Conservation (phyloP, 2,888 invertebrate genomes). For the Acanthacorydalis orientalis region DNA sequence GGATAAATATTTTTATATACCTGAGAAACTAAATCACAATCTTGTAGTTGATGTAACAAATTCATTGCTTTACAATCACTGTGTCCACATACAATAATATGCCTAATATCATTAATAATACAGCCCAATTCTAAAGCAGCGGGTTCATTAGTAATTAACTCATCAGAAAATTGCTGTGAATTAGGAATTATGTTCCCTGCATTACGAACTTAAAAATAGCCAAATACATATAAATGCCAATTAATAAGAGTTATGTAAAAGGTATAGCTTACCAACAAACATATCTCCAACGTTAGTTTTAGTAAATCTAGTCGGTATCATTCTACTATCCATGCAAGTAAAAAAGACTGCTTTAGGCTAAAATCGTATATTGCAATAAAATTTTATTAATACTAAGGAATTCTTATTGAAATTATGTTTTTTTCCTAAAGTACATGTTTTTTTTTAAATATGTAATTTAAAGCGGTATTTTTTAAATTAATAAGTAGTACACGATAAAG, state of each 20-base stretch:
- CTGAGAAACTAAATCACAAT: slow-evolving; percentile 56
- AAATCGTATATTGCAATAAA: slow-evolving; percentile 20
- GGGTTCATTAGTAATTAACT: slow-evolving; percentile 84
- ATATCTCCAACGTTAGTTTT: slow-evolving; percentile 93
- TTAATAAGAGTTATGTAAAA: background rate
- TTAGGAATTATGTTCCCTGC: slow-evolving; percentile 93
- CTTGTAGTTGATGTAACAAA: slow-evolving; percentile 65
- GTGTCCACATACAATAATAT: slow-evolving; percentile 92
- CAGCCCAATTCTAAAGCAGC: slow-evolving; percentile 92
- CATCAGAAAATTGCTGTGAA: slow-evolving; percentile 71
- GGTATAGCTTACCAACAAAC: slow-evolving; percentile 64
- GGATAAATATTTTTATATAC: too few relatives aligned
- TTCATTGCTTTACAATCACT: slow-evolving; percentile 99
- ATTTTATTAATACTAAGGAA: background rate
- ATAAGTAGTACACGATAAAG: background rate
- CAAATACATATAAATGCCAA: background rate
- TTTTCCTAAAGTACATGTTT: background rate
- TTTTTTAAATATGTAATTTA: background rate
- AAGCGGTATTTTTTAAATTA: background rate
- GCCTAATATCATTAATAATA: slow-evolving; percentile 75
- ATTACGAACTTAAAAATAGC: slow-evolving; percentile 61
- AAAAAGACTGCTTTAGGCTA: slow-evolving; percentile 95
- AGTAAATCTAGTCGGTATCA: slow-evolving; percentile 90
- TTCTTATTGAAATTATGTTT: too few relatives aligned
- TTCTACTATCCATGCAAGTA: slow-evolving; percentile 95